Conservation (phyloP, 2,113 vertebrate species). For the Lycocorax pyrrhopterus region DNA sequence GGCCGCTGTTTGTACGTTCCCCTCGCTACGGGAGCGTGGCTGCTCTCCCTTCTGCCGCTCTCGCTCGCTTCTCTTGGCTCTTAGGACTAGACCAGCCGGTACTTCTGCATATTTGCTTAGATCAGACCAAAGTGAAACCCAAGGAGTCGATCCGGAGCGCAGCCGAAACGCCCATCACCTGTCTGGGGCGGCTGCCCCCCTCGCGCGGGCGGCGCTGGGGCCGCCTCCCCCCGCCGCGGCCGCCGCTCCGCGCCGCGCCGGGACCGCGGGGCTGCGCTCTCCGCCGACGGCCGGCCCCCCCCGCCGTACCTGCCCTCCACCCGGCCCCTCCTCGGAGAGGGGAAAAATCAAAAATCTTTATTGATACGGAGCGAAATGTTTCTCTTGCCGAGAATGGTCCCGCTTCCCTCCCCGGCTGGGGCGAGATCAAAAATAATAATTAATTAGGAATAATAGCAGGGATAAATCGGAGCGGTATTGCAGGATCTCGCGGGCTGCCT, state of each 20-base stretch:
- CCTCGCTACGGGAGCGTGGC: conserved; percentile 26
- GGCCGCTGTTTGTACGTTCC: conserved; percentile 58
- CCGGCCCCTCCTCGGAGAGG: not conserved
- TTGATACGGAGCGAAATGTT: not conserved
- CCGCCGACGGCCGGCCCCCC: not conserved
- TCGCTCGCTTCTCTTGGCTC: conserved; percentile 62
- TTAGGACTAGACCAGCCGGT: conserved; percentile 67
- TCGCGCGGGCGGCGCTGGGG: conserved; percentile 35
- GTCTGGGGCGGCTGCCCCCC: conserved; percentile 64
- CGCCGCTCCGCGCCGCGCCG: conserved; percentile 3
- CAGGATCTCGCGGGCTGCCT: conserved; percentile 31
- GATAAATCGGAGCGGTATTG: conserved; percentile 2
- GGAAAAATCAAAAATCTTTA: not conserved
- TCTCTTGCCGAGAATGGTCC: not conserved
- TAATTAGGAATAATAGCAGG: not conserved
- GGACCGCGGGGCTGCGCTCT: not conserved
- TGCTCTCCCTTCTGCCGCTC: not conserved
- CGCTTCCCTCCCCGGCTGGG: not conserved
- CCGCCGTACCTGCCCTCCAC: not conserved
- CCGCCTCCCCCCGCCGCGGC: conserved; percentile 19
- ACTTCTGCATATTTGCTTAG: conserved; percentile 79
- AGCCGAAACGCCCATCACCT: conserved; percentile 75
- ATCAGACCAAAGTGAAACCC: conserved; percentile 76
- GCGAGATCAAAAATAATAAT: conserved; percentile 31
- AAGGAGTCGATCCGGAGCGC: conserved; percentile 67